Percentiles rank a stretch among this genome's conserved stretches.
These are phyloP conservation scores for Manis crassicaudata DNA, from an alignment of 2,797 vertebrate species.

Conservation along the genomic window DNA sequence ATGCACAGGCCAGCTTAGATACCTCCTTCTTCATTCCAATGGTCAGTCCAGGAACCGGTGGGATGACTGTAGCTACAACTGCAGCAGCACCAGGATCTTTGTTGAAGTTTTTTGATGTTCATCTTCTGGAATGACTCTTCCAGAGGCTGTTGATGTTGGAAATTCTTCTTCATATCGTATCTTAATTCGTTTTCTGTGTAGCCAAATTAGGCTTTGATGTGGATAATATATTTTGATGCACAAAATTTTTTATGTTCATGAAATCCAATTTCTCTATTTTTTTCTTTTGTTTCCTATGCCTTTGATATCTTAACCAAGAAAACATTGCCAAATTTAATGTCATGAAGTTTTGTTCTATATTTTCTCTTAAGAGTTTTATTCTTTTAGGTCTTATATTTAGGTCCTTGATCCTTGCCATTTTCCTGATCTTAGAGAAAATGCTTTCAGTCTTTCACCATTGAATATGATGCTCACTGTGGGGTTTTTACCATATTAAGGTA, in stretches of 20 bases:
- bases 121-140: too few species aligned
- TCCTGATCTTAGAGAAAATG: neutral
- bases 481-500: neutral
- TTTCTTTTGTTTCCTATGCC: neutral
- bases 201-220: too few species aligned
- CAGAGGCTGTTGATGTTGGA: too few species aligned
- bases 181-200: too few species aligned
- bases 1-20: too few species aligned
- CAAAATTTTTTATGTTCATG: neutral
- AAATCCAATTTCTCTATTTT: neutral
- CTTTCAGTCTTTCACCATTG: neutral
- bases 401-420: neutral
- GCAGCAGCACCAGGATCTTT: too few species aligned
- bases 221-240: neutral
- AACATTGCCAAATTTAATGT: neutral
- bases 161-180: too few species aligned
- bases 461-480: neutral
- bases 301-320: neutral
- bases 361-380: neutral
- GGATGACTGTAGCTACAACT: too few species aligned
- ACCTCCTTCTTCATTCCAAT: too few species aligned
- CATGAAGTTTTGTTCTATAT: neutral
- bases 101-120: too few species aligned
- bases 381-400: neutral
- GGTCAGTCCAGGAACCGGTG: too few species aligned